Evolutionary conservation across 2,888 invertebrate species (phyloP).

Genomic region (Villa cingulata): DNA sequence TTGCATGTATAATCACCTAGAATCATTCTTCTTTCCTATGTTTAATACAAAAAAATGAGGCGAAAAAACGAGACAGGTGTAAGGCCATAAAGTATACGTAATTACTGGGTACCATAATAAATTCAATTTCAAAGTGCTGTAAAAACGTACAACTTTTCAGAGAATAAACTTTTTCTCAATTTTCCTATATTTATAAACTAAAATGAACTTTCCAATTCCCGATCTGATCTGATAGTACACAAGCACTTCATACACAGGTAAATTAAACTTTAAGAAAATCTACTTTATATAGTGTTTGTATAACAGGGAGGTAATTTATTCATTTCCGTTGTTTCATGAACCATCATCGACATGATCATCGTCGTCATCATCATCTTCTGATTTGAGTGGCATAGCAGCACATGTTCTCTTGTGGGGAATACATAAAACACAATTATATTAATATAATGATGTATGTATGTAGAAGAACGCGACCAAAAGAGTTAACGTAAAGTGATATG

Average conservation of each 20-base stretch:
- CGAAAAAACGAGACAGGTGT: conserved; percentile 10
- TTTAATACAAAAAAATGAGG: neutral
- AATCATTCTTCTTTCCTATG: neutral
- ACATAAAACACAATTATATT: neutral
- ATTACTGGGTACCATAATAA: neutral
- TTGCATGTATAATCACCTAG: neutral
- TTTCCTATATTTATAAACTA: neutral
- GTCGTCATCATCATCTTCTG: too few relatives aligned
- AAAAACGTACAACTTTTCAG: too few relatives aligned
- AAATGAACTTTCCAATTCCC: too few relatives aligned
- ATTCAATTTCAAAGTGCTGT: neutral
- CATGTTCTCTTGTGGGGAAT: neutral
- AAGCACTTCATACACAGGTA: too few relatives aligned
- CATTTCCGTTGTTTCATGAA: neutral
- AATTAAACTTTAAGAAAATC: too few relatives aligned
- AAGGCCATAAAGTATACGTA: neutral
- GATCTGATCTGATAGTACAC: too few relatives aligned
- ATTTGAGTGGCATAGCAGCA: too few relatives aligned
- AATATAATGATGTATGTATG: too few relatives aligned
- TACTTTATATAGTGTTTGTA: too few relatives aligned
- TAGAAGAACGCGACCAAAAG: too few relatives aligned
- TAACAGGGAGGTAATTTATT: neutral
- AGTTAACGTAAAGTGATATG: too few relatives aligned
- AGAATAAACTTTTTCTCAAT: conserved; percentile 8
- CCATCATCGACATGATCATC: neutral